Evolutionary conservation across 1,140 invertebrate species (phyloP).

Genomic region (Calliopsis andreniformis): DNA sequence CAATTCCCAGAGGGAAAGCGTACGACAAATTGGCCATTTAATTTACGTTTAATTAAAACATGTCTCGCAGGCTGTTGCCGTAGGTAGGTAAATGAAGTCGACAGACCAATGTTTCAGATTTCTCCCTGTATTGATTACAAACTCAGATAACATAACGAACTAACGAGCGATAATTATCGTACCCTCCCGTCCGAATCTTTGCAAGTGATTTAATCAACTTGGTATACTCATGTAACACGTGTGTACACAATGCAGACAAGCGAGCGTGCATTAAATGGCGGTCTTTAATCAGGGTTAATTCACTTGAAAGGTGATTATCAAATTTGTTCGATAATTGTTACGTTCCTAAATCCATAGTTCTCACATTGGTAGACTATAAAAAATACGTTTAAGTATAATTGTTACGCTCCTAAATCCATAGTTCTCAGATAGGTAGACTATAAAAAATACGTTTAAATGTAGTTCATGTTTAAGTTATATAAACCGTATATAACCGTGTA

Average conservation of each 20-base stretch:
- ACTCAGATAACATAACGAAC: constrained; percentile 70
- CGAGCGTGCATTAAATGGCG: constrained; percentile 10
- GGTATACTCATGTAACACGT: constrained; percentile 29
- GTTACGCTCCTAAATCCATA: too few relatives aligned
- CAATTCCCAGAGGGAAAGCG: neutral
- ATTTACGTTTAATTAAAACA: constrained; percentile 45
- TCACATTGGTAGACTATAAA: too few relatives aligned
- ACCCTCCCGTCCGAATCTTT: constrained; percentile 56
- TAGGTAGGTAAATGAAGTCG: neutral
- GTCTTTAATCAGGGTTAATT: constrained; percentile 42
- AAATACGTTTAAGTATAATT: too few relatives aligned
- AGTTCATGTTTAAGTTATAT: too few relatives aligned
- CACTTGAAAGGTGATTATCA: constrained; percentile 23
- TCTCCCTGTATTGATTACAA: constrained; percentile 67
- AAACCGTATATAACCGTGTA: too few relatives aligned
- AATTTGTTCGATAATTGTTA: constrained; percentile 45
- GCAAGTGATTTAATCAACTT: constrained; percentile 70
- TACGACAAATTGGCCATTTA: constrained; percentile 29
- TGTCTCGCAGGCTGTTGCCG: neutral
- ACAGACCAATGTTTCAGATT: constrained; percentile 22
- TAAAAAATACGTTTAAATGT: too few relatives aligned
- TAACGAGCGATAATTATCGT: constrained; percentile 73
- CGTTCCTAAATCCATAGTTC: neutral
- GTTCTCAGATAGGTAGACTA: too few relatives aligned
- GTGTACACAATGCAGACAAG: neutral